Evolutionary conservation across 2,113 vertebrate genomes (phyloP), one percentile per base, ranked within the genome.

Genomic region (Pangasianodon hypophthalmus): DNA sequence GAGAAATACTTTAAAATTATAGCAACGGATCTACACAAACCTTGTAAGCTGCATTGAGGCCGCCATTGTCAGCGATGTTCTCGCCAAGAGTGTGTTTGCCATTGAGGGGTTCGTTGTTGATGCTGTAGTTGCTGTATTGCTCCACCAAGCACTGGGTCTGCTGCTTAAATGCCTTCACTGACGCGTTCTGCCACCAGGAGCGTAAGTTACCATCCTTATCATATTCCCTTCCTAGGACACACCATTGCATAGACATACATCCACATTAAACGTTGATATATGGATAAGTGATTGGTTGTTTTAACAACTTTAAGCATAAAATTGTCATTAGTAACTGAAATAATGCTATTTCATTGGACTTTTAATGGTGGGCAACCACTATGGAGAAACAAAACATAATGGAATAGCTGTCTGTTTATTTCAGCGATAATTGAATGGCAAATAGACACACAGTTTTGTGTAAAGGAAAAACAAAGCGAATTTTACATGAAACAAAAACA

Each of bases 31-130:
- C 64, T 54, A 29, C 16, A 88, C 89, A 85, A 90, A 99, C 98
- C 96, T 97, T 96, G 88, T 99, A 99, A 84, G 98, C 98, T 0
- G 98, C 97, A 80, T 99, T 99, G 85, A 99, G 97, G 82, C 98
- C 98, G 0, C 98, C 98, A 0, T 99, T 99, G 94, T 99, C 98
- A 0, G 98, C 98, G 0, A 99, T 99, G 94, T 99, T 99, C 94
- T 99, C 98, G 13, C 98, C 98, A 0, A 99, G 96, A 0, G 98
- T 99, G 91, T 98, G 98, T n/a, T 94, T 97, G 87, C 98, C 98
- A 0, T 99, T 99, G 90, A 99, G 92, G 0, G 96, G 94, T 94
- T 99, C 98, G 0, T 97, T 94, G 0, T 98, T 98, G 92, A 99
- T 87, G 0, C 95, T 97, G 94, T 99, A 99, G 94, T 98, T 98